These are phyloP conservation scores for Astyanax mexicanus DNA, from an alignment of 2,797 vertebrate genomes.

Conservation along the genomic window DNA sequence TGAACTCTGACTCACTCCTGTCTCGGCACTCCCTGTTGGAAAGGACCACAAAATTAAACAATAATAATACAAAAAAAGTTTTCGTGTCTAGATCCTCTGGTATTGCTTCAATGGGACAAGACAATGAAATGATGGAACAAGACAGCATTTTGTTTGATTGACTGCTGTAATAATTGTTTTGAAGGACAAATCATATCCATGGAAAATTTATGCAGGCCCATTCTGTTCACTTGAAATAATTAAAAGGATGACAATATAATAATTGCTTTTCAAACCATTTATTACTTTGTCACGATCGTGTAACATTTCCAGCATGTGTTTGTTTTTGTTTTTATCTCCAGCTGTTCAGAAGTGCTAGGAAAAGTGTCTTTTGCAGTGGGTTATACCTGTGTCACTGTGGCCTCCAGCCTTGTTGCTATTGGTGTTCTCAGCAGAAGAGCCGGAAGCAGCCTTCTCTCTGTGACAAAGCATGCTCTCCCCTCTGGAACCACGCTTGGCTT, in stretches of 20 bases:
- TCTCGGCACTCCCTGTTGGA: conserved; percentile 47
- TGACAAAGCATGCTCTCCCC: conserved; percentile 77
- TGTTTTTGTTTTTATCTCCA: background rate
- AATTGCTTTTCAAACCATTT: conserved; percentile 13
- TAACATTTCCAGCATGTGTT: background rate
- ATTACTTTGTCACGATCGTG: conserved; percentile 19
- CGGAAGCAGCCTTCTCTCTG: conserved; percentile 69
- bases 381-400: conserved; percentile 47
- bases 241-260: conserved; percentile 33
- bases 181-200: conserved; percentile 27
- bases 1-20: conserved; percentile 68
- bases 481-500: conserved; percentile 77
- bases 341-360: background rate
- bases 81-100: background rate
- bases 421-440: conserved; percentile 70
- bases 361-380: background rate
- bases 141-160: background rate
- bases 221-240: conserved; percentile 16
- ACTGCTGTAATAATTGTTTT: background rate
- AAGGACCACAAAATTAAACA: conserved; percentile 18
- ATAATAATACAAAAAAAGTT: no score
- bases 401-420: conserved; percentile 52
- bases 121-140: background rate
- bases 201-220: conserved; percentile 3
- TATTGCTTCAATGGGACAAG: background rate